Evolutionary conservation across 2,113 vertebrate genomes (phyloP).

Genomic region (Apistogramma diplotaenia): DNA sequence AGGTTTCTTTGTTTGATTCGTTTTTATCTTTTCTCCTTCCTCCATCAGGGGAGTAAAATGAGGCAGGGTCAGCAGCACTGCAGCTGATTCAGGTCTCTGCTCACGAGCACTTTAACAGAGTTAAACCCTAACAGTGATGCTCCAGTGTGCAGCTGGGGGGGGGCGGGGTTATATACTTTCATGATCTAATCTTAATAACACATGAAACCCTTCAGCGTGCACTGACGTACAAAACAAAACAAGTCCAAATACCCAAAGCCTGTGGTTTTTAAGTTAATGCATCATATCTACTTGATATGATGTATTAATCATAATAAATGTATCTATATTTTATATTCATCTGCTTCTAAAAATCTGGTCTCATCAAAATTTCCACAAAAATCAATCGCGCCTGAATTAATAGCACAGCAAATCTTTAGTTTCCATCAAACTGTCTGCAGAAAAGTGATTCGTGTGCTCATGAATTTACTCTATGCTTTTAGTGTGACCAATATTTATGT

Average conservation of each 20-base stretch:
- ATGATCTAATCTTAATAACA: too few species aligned
- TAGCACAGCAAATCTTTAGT: accelerated
- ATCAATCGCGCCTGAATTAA: neutral
- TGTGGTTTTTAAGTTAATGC: too few species aligned
- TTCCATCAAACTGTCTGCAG: neutral
- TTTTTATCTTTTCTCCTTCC: neutral
- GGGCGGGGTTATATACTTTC: too few species aligned
- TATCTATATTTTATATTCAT: neutral
- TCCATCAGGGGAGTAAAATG: neutral
- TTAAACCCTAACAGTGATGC: neutral
- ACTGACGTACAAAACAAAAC: neutral
- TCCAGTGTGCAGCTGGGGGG: neutral
- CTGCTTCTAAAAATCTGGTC: neutral
- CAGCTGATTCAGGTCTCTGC: neutral
- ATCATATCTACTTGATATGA: neutral
- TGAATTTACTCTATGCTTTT: neutral
- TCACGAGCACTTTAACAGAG: accelerated
- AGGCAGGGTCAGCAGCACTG: neutral
- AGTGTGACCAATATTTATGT: neutral
- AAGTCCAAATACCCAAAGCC: neutral
- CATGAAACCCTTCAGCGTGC: neutral
- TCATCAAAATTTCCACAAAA: too few species aligned
- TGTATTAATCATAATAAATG: accelerated
- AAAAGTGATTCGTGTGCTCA: too few species aligned
- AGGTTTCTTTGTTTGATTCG: neutral